Evolutionary conservation across 2,888 invertebrate genomes (phyloP), one percentile per base, ranked within the genome.

Genomic region (Andrena marginata): DNA sequence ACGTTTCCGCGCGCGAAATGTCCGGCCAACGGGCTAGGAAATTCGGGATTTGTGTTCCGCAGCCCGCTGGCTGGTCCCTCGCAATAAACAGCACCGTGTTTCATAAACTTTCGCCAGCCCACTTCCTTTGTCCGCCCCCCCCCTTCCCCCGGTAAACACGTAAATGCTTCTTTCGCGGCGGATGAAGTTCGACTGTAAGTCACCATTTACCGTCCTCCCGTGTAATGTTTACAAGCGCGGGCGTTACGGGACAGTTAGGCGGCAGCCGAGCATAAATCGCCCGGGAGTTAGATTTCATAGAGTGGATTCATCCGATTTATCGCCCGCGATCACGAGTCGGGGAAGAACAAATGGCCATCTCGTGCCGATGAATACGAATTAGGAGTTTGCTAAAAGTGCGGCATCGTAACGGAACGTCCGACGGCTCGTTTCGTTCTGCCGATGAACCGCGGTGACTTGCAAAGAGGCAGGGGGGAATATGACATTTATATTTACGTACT

Each of bases 21-120:
- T 51, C 31, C 62, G 48, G 54, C 62, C 7, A 56, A n/a, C 35
- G 42, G 20, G 49, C 16, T 51, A 64, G 48, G 65, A 82, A 65
- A 71, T 80, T 80, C 49, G 63, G 42, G 64, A 82, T 76, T 82
- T 72, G 82, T 76, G 68, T 71, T 51, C 16, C 29, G 20, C 35
- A 7, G 35, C 48, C 74, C 54, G 10, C 49, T 42, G 54, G 35
- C 31, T 13, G 20, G 31, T 69, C 67, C 67, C 59, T 64, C 33
- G 54, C 76, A 71, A 86, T 86, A 79, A 86, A 84, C 87, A 80
- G 76, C 64, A 20, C 49, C 67, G 60, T 86, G 78, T 86, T 81
- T 86, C 81, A 86, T 86, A 84, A 86, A 86, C 71, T 81, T 84
- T 69, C 70, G 51, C 48, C 31, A 35, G 71, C 73, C 64, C 59